Conservation (phyloP, 2,113 vertebrate genomes). For the Hirundichthys speculiger region DNA sequence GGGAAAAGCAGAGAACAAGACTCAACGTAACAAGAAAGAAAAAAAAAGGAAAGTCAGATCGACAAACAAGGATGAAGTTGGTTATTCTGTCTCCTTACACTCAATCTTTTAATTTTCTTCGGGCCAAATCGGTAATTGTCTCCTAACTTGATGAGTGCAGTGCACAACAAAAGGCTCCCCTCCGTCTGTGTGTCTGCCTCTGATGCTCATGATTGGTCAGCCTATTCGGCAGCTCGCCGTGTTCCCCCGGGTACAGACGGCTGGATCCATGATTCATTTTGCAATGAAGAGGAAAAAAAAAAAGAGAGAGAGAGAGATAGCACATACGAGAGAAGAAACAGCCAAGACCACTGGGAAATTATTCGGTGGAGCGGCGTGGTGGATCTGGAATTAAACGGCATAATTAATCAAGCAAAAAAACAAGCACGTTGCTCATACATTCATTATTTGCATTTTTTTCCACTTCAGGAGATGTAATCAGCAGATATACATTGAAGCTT, state of each 20-base stretch:
- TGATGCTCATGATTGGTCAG: conserved; percentile 78
- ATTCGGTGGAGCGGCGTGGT: conserved; percentile 76
- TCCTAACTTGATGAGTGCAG: conserved; percentile 61
- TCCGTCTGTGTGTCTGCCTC: conserved; percentile 64
- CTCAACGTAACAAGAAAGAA: conserved; percentile 14
- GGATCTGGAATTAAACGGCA: conserved; percentile 85
- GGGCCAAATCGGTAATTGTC: conserved; percentile 55
- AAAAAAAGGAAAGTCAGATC: conserved; percentile 25
- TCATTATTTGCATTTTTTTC: conserved; percentile 84
- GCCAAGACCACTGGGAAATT: conserved; percentile 84
- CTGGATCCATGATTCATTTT: conserved; percentile 82
- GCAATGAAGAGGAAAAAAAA: conserved; percentile 63
- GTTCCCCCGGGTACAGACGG: conserved; percentile 73
- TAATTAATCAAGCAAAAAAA: conserved; percentile 86
- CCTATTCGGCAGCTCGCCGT: conserved; percentile 67
- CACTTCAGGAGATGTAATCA: conserved; percentile 81
- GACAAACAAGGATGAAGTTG: conserved; percentile 39
- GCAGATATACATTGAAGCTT: conserved; percentile 66
- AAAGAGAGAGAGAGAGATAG: conserved; percentile 59
- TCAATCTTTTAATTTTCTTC: conserved; percentile 59
- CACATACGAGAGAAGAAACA: conserved; percentile 76
- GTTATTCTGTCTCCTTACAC: conserved; percentile 39
- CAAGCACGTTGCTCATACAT: conserved; percentile 82
- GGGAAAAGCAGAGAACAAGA: conserved; percentile 11
- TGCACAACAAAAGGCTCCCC: conserved; percentile 66